Evolutionary conservation across 2,888 invertebrate species (phyloP), one percentile per base, ranked within the genome.

Genomic region (Tanypteryx hageni): DNA sequence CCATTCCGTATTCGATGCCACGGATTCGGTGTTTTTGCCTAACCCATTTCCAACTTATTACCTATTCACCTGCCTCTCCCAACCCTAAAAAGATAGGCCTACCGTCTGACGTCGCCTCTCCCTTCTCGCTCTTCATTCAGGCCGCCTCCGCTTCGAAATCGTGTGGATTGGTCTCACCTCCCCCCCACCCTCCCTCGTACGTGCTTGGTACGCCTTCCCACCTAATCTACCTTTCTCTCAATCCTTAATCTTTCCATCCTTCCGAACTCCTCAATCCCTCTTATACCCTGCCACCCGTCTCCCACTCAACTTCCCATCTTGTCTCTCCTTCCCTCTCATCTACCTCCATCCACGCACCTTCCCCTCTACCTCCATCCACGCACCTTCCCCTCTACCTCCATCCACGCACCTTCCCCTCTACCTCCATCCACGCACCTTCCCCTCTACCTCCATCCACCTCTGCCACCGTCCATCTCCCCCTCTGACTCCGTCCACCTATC

Each of bases 131-230:
- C 22, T 44, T 44, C 44, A 44, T 44, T 44, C 44, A 44, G 44
- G 44, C 44, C 44, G 44, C 68, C 68, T 68, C 5, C 13, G 68
- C 68, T 44, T 3, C 44, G 44, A 5, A 44, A 68, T 68, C 68
- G 68, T 22, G 68, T 68, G 68, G 68, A 68, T 64, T 44, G 64
- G 64, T n/a, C 64, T 64, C 64, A 16, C 22, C 18, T 18, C 68
- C 22, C 22, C 0, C 10, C 13, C 27, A 27, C 68, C 22, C 18
- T 18, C 68, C 22, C 22, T 10, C 10, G 22, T 11, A 27, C 76
- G 76, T 76, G 76, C 76, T 76, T 76, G 76, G 76, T 76, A 76
- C 76, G 76, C 76, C 76, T 22, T 76, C 76, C 13, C 76, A 11
- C 22, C 76, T 27, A 7, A 27, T 76, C 27, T 11, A 44, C 44